Evolutionary conservation across 2,797 vertebrate species (phyloP), one percentile per base, ranked within the genome.

Genomic region (Euphonia xanthogaster): DNA sequence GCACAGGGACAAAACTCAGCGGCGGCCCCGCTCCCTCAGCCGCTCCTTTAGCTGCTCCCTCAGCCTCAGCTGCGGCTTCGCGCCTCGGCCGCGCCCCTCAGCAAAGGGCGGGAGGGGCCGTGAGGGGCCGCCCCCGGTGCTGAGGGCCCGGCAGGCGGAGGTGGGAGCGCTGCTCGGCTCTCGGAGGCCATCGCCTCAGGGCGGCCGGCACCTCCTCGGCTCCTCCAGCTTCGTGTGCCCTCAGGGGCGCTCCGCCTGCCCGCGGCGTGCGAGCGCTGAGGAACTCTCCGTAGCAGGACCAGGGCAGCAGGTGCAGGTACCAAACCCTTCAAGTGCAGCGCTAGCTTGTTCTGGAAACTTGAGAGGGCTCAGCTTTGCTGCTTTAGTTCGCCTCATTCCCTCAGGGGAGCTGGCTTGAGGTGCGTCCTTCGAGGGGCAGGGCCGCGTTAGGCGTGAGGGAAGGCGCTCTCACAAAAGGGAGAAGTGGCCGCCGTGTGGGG

Each of bases 261-360:
- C 4, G 2, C 2, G 4, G 5, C 3, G 2, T 5, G 61, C 2
- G 0, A 12, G 19, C 1, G 11, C 35, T 20, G 2, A 7, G n/a
- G 39, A 9, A 0, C 1, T 5, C 1, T 6, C 44, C 3, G 2
- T 10, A 0, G 0, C 12, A 3, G 53, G 24, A 1, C 3, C 6
- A 7, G 18, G 10, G 3, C 14, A 0, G 0, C 14, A 3, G 53
- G 24, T 23, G 10, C 8, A 9, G 30, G n/a, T 66, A 20, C 3
- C 4, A 3, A 20, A 20, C 5, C 6, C 6, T 13, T n/a, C 8
- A 4, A 0, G 1, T 19, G 4, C 15, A 11, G 28, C 3, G 4
- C 7, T 7, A 2, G 9, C 27, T 57, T 1, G 1, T 3, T 5
- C 5, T 27, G 30, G 10, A 16, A 15, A 3, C 2, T 4, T 8